Evolutionary conservation across 2,797 vertebrate species (phyloP), one percentile per base, ranked within the genome.

Genomic region (Lutjanus campechanus): DNA sequence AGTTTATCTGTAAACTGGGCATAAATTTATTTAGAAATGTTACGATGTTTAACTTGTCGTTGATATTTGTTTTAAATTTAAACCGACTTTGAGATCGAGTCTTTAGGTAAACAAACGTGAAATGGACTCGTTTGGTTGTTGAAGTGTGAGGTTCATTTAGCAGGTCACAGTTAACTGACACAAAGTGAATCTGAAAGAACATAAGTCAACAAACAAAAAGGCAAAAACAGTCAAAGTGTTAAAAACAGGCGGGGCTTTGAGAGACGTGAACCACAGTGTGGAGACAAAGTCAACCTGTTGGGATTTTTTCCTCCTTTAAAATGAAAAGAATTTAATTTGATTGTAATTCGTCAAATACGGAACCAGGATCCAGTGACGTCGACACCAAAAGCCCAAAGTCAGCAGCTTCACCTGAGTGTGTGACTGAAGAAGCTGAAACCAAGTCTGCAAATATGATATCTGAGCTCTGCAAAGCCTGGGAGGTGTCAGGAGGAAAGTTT

Each of bases 101-200:
- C n/a, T n/a, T n/a, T 1, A 29, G 11, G 4, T 63, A 19, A 46
- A 40, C 25, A 19, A 43, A 40, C 54, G 44, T 4, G 46, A 36
- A 20, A 47, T 0, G 2, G 56, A 85, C 72, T 63, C 1, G 16
- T 75, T 22, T 77, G 83, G 70, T 86, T 86, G 65, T 75, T 79
- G 62, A 15, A 0, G 66, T 65, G 66, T 66, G 15, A 66, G 65
- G 62, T 79, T 85, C 74, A 73, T 46, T 78, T 56, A 69, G 36
- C 74, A 85, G 77, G 20, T 44, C 75, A 61, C 60, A 77, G 77
- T 44, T 56, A 17, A 69, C 43, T 7, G 20, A 47, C 61, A 44
- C 20, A 56, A 47, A 67, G 79, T 68, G 7, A 44, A 54, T 22
- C 2, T 41, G 51, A 66, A 53, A 66, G 7, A 13, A 47, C 22